phyloP scores from a whole-genome alignment of 2,113 vertebrate species.

The Hemiscyllium ocellatum region DNA sequence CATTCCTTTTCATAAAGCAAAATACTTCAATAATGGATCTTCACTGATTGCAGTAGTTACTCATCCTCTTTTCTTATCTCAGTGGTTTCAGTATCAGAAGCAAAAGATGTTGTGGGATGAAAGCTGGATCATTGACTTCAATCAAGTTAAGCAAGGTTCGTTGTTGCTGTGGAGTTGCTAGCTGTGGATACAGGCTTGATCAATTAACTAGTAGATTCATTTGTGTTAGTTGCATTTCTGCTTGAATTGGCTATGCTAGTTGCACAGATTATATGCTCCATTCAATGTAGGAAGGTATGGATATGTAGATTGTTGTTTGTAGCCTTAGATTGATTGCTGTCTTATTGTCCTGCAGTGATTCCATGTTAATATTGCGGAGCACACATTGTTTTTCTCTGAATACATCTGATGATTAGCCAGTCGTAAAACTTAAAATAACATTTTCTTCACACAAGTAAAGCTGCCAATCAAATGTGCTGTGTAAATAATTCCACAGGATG shows the following conservation, averaged over 20 bases:
- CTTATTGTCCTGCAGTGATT: not conserved
- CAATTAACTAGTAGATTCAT: not conserved
- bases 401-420: not conserved
- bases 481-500: not conserved
- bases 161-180: not conserved
- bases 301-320: not conserved
- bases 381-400: not conserved
- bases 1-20: not conserved
- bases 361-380: not conserved
- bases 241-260: not conserved
- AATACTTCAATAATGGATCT: not conserved
- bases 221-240: no score
- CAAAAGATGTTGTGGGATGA: slow-evolving; percentile 76
- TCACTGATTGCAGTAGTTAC: no score
- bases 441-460: not conserved
- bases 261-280: not conserved
- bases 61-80: slow-evolving; percentile 37
- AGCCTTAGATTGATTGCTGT: not conserved
- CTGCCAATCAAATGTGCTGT: not conserved
- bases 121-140: slow-evolving; percentile 75
- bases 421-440: not conserved
- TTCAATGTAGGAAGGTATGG: not conserved
- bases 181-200: not conserved
- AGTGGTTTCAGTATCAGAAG: slow-evolving; percentile 77
- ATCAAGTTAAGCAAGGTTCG: slow-evolving; percentile 67